phyloP scores from a whole-genome alignment of 2,113 vertebrate species.

The Ceyx cyanopectus region DNA sequence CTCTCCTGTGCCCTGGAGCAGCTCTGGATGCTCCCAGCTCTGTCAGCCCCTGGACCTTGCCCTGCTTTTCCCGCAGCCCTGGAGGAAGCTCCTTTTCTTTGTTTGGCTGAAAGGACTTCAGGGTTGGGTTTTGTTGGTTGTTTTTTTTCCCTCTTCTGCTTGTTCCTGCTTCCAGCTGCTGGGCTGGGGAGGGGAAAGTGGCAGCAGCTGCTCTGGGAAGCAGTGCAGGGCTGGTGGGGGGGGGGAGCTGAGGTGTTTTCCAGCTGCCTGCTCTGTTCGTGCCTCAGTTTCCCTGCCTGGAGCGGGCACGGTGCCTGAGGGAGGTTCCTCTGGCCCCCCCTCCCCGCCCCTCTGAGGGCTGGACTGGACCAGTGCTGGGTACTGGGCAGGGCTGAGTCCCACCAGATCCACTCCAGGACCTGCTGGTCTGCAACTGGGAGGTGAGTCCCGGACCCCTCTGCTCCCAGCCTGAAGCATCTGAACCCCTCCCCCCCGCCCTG shows the following conservation, averaged over 20 bases:
- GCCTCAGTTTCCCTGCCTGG: neutral
- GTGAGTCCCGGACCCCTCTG: neutral
- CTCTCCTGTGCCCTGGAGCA: neutral
- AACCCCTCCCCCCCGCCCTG: no score
- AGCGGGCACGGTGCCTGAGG: neutral
- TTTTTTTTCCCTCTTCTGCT: neutral
- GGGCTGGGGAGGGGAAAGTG: fast-evolving
- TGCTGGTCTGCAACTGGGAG: neutral
- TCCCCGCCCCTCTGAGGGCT: constrained; percentile 26
- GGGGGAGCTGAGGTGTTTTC: neutral
- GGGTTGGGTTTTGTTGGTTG: no score
- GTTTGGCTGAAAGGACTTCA: neutral
- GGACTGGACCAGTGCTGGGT: neutral
- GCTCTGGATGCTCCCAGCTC: fast-evolving
- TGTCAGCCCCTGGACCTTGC: neutral
- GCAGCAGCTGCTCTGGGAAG: fast-evolving
- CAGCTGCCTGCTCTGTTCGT: neutral
- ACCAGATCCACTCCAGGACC: neutral
- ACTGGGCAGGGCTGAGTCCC: neutral
- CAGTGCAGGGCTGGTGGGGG: fast-evolving
- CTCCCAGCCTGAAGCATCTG: neutral
- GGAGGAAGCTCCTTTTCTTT: constrained; percentile 46
- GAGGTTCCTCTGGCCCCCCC: neutral
- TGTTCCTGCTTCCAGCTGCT: neutral
- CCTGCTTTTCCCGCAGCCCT: neutral